These are phyloP conservation scores for Lepus europaeus DNA, from an alignment of 2,113 vertebrate species.

Conservation along the genomic window DNA sequence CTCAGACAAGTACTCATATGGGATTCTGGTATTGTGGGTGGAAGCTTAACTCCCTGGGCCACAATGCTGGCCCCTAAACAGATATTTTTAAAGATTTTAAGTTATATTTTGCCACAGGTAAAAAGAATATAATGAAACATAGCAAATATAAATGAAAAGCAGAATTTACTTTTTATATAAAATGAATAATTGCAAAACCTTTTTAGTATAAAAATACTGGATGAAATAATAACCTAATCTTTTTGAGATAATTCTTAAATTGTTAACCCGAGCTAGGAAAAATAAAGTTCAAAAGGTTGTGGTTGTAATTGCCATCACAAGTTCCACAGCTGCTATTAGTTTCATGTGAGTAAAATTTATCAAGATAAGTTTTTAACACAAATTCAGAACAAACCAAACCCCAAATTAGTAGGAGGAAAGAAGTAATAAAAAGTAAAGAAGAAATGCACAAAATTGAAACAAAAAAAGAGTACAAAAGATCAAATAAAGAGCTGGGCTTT, in stretches of 20 bases:
- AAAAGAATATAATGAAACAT: background rate
- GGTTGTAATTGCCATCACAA: background rate
- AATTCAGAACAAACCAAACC: background rate
- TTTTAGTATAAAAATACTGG: background rate
- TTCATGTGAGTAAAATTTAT: background rate
- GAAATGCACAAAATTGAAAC: too few species aligned
- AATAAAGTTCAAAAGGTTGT: background rate
- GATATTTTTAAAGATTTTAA: conserved; percentile 44
- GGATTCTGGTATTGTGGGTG: too few species aligned
- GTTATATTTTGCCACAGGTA: background rate
- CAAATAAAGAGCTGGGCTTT: background rate
- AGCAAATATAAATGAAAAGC: conserved; percentile 20
- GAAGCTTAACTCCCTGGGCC: too few species aligned
- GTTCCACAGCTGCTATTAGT: background rate
- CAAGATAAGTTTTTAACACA: background rate
- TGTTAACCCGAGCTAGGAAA: background rate
- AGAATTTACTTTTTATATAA: conserved; percentile 19
- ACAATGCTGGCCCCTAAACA: background rate
- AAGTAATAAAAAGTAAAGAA: too few species aligned
- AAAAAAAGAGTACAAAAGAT: too few species aligned
- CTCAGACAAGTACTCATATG: too few species aligned
- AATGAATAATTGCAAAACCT: background rate
- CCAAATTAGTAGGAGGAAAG: too few species aligned
- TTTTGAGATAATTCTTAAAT: background rate
- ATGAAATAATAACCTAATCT: background rate